Conservation (phyloP, 2,113 vertebrate genomes). For the Aegypius monachus region DNA sequence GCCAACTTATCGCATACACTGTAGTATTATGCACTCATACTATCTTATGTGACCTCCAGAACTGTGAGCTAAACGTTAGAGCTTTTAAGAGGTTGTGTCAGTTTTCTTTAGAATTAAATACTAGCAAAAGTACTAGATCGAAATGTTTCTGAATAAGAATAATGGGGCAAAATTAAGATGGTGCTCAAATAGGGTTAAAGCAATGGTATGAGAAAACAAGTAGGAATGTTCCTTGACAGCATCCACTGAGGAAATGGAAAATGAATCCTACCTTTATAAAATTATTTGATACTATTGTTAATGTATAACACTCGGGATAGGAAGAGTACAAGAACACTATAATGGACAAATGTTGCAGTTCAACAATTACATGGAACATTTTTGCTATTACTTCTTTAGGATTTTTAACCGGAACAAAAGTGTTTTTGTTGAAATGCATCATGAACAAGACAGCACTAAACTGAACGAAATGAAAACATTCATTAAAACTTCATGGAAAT, state of each 20-base stretch:
- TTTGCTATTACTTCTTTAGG: neutral
- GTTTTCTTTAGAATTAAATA: neutral
- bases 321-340: neutral
- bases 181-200: neutral
- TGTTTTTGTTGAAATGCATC: neutral
- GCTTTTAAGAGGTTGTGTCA: neutral
- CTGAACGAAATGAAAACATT: neutral
- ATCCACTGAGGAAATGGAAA: neutral
- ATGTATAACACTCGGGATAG: neutral
- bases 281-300: neutral
- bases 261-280: neutral
- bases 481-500: constrained; percentile 28
- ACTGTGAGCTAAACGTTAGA: neutral
- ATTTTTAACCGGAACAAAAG: neutral
- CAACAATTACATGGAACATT: neutral
- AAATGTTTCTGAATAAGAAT: neutral
- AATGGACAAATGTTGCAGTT: neutral
- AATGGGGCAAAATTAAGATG: neutral
- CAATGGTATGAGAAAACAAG: neutral
- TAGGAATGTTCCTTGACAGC: neutral
- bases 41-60: neutral
- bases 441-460: neutral
- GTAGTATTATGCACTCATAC: neutral
- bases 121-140: neutral
- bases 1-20: neutral